Evolutionary conservation across 2,888 invertebrate species (phyloP), one percentile per base, ranked within the genome.

Genomic region (Polydrusus pterygomalis): DNA sequence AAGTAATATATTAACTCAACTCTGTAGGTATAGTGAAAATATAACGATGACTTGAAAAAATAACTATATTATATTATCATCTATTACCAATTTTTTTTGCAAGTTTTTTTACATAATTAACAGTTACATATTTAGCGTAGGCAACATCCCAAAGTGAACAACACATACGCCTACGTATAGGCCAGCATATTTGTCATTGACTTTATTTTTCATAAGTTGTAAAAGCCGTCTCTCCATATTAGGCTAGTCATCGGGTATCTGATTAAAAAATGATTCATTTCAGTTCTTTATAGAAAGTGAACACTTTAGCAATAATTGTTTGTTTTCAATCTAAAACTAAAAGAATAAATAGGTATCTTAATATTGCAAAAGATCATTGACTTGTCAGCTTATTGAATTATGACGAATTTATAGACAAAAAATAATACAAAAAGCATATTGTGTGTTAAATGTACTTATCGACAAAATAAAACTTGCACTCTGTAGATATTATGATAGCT

Each of bases 121-220:
- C 67, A 51, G 67, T 67, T 67, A 51, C 20, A 17, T 67, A 40
- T 25, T 25, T 20, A 54, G 67, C 67, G 67, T 67, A 67, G 67
- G 67, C 40, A 54, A 38, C 13, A 38, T 51, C n/a, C 54, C 15
- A 38, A 64, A 67, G 51, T 51, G 67, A 34, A 34, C 20, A 67
- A 54, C 51, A 13, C 18, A 54, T 15, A 38, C 67, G 15, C 67
- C 67, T 40, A 67, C 67, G 51, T 54, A 40, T 43, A 67, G 17
- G 13, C 30, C 17, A 47, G 11, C 49, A 25, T 47, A 49, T 64
- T 64, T 64, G 64, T 64, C 64, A 64, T 64, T 64, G 58, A 60
- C 58, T 60, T 60, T 49, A 15, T 47, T 62, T 62, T 49, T 64
- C 45, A 20, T 45, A 25, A 15, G 7, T 30, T 30, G 45, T 49